Base-by-base conservation (phyloP, 2,888 invertebrate species). In the Phorcus lineatus region DNA sequence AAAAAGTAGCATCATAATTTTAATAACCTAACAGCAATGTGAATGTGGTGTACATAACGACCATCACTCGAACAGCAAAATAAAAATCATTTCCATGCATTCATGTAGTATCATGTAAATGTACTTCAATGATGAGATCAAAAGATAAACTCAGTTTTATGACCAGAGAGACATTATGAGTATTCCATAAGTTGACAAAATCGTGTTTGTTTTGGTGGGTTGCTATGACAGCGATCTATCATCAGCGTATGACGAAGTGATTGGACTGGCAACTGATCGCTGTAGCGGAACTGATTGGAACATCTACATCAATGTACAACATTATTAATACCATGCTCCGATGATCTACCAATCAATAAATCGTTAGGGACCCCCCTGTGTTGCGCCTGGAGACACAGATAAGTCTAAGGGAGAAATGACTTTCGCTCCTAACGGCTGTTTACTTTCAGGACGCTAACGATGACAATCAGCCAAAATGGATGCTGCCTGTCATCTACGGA, bases 241-340 rank as follows among this genome's bases (percentile, higher is more conserved):
- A 70, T 70, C 36, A 40, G 36, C 28, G 31, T 40, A 19, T 11
- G 70, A 36, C 11, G 70, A 40, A n/a, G 28, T 13, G 17, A 40
- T 11, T 57, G 24, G 70, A 40, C 36, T 70, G 70, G 40, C 36
- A 36, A 19, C 17, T 4, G 47, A 47, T 36, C 40, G 19, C 70
- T 70, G 40, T 57, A 57, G 70, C 36, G 70, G 70, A 70, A 70
- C 70, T 70, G 70, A 70, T 70, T 70, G 36, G 36, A 36, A 70
- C 70, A 31, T 47, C 47, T 70, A 70, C 40, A 70, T 36, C 70
- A 70, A 36, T 70, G 70, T 70, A 17, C 36, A 70, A 13, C 70
- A n/a, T 70, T 70, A 70, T 70, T 70, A 70, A 70, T 70, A 70
- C 70, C 70, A 70, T 70, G 70, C 70, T 40, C 70, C 36, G 36